phyloP scores from a whole-genome alignment of 1,140 invertebrate species.

The Gyrodactylus bullatarudis region DNA sequence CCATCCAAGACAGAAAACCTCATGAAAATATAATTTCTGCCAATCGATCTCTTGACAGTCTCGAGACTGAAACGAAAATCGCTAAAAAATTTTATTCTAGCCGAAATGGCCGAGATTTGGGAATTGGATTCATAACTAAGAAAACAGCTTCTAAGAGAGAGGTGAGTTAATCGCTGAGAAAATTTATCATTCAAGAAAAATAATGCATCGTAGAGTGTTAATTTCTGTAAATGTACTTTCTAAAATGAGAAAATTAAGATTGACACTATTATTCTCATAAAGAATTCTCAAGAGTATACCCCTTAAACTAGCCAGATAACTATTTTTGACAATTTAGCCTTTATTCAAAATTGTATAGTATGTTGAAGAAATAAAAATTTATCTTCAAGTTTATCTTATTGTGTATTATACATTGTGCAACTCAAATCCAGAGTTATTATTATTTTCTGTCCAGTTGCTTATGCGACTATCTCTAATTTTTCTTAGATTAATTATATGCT shows the following conservation, averaged over 20 bases:
- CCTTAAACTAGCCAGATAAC: not conserved
- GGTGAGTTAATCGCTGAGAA: not conserved
- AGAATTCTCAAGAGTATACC: not conserved
- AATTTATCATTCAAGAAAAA: not conserved
- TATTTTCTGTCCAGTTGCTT: too few relatives aligned
- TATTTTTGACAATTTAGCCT: too few relatives aligned
- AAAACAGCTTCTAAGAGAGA: not conserved
- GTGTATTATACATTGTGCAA: too few relatives aligned
- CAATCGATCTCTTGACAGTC: not conserved
- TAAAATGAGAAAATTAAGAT: not conserved
- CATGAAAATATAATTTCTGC: not conserved
- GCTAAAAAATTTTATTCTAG: not conserved
- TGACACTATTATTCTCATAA: not conserved
- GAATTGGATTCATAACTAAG: not conserved
- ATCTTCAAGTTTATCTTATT: too few relatives aligned
- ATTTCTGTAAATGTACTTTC: not conserved
- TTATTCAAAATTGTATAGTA: too few relatives aligned
- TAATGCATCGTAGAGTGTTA: not conserved
- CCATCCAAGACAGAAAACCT: conserved; percentile 2
- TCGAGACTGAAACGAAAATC: not conserved
- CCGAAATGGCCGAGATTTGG: not conserved
- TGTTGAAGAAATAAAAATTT: too few relatives aligned
- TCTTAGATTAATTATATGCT: too few relatives aligned
- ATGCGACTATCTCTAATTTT: too few relatives aligned
- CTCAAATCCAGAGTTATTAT: too few relatives aligned